These are phyloP conservation scores for Melanotaenia pygmaea DNA, from an alignment of 2,797 vertebrate species.

Conservation along the genomic window DNA sequence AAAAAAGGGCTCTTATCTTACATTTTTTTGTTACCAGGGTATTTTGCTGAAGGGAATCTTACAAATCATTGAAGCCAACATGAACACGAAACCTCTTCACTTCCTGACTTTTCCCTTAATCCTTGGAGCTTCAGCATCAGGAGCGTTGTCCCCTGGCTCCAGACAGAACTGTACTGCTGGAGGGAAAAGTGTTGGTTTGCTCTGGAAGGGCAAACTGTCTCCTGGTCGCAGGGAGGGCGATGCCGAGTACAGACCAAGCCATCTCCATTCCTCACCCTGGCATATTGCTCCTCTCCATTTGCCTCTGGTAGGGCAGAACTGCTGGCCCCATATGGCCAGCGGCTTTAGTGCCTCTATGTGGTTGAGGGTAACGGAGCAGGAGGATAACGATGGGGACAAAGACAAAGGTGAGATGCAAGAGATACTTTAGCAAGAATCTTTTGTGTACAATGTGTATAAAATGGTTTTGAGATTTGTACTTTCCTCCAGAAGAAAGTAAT, in stretches of 20 bases:
- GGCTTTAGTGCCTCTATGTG: conserved; percentile 95
- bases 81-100: conserved; percentile 87
- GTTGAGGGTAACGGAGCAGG: conserved; percentile 82
- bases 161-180: conserved; percentile 75
- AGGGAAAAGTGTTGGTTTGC: conserved; percentile 78
- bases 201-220: conserved; percentile 85
- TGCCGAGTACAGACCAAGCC: conserved; percentile 71
- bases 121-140: conserved; percentile 57
- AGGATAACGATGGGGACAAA: conserved; percentile 66
- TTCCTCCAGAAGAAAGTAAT: conserved; percentile 82
- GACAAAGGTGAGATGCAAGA: conserved; percentile 78
- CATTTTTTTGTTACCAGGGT: conserved; percentile 79
- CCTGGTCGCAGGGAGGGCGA: conserved; percentile 83
- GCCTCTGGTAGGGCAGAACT: conserved; percentile 94
- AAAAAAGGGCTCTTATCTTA: not conserved
- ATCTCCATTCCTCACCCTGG: conserved; percentile 90
- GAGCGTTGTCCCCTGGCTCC: conserved; percentile 68
- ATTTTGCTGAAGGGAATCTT: conserved; percentile 90
- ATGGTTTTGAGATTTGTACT: conserved; percentile 24
- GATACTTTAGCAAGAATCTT: conserved; percentile 26
- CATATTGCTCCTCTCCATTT: conserved; percentile 91
- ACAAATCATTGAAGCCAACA: conserved; percentile 89
- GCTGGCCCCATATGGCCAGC: conserved; percentile 97
- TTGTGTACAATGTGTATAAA: conserved; percentile 1
- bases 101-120: conserved; percentile 90